These are phyloP conservation scores for Nycteola revayana DNA, from an alignment of 2,888 invertebrate genomes.

Conservation along the genomic window DNA sequence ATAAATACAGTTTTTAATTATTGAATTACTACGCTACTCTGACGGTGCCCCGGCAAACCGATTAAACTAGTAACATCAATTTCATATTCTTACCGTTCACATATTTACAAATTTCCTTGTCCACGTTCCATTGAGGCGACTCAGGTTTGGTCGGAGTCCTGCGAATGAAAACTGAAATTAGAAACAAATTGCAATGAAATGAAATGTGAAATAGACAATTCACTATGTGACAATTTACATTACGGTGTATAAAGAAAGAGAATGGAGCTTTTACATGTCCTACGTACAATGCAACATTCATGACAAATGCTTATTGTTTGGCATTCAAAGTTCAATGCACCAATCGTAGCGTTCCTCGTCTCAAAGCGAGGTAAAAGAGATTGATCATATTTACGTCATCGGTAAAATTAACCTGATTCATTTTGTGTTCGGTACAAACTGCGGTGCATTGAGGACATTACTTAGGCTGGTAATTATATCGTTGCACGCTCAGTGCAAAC, in stretches of 20 bases:
- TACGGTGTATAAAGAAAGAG: no score
- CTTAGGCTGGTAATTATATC: slow-evolving; percentile 17
- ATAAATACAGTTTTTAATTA: no score
- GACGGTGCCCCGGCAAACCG: no score
- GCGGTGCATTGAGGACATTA: slow-evolving; percentile 25
- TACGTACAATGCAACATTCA: slow-evolving; percentile 12
- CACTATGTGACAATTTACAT: no score
- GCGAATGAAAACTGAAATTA: slow-evolving; percentile 50
- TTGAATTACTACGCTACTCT: no score
- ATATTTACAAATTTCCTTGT: slow-evolving; percentile 66
- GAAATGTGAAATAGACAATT: no score
- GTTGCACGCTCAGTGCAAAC: slow-evolving; percentile 5
- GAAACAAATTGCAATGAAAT: slow-evolving; percentile 34
- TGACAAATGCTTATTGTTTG: slow-evolving; percentile 61
- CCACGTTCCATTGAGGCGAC: slow-evolving; percentile 68
- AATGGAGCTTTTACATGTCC: no score
- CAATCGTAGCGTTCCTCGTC: slow-evolving; percentile 48
- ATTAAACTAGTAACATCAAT: no score
- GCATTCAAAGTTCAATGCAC: slow-evolving; percentile 68
- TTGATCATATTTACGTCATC: slow-evolving; percentile 58
- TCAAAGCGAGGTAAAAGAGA: slow-evolving; percentile 54
- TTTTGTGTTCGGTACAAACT: slow-evolving; percentile 33
- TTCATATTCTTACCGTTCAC: slow-evolving; percentile 63
- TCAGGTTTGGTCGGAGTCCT: slow-evolving; percentile 70
- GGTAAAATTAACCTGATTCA: slow-evolving; percentile 63